A percentile compares a stretch with the other conserved stretches of the same genome.
Conservation (phyloP, 2,797 vertebrate species). For the Sebastes kiyomatsui region DNA sequence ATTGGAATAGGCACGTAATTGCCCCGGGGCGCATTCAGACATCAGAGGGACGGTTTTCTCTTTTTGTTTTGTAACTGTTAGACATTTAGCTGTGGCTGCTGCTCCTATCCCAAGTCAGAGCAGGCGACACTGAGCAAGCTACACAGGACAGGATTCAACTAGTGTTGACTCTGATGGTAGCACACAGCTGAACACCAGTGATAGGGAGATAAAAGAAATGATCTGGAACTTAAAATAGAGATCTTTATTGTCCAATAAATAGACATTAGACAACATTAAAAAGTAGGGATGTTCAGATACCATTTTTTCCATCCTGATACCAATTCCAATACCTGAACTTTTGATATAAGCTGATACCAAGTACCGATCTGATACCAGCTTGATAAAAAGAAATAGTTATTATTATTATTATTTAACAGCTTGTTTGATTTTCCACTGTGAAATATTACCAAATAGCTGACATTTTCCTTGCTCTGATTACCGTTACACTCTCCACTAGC, state of each 20-base stretch:
- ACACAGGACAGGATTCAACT: not conserved
- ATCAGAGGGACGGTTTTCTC: conserved; percentile 27
- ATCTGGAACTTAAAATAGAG: not conserved
- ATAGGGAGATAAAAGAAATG: not conserved
- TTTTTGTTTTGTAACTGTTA: conserved; percentile 47
- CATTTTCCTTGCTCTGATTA: too few relatives aligned
- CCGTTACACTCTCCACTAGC: too few relatives aligned
- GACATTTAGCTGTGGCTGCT: conserved; percentile 15
- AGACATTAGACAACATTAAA: not conserved
- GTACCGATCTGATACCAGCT: too few relatives aligned
- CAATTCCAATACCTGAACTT: too few relatives aligned
- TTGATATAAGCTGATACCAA: fast-evolving
- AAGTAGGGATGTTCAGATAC: not conserved
- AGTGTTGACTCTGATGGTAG: not conserved
- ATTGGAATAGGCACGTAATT: conserved; percentile 50
- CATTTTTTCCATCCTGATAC: too few relatives aligned
- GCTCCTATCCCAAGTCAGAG: not conserved
- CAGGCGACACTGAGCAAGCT: not conserved
- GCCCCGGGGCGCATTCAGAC: conserved; percentile 41
- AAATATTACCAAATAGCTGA: too few relatives aligned
- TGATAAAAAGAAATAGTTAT: too few relatives aligned
- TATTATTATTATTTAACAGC: too few relatives aligned
- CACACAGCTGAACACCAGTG: not conserved
- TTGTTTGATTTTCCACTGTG: too few relatives aligned
- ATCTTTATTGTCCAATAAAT: not conserved